A percentile compares a stretch with the other conserved stretches of the same genome.
These are phyloP conservation scores for Cichlasoma orientale DNA, from an alignment of 2,797 vertebrate genomes.

Conservation along the genomic window DNA sequence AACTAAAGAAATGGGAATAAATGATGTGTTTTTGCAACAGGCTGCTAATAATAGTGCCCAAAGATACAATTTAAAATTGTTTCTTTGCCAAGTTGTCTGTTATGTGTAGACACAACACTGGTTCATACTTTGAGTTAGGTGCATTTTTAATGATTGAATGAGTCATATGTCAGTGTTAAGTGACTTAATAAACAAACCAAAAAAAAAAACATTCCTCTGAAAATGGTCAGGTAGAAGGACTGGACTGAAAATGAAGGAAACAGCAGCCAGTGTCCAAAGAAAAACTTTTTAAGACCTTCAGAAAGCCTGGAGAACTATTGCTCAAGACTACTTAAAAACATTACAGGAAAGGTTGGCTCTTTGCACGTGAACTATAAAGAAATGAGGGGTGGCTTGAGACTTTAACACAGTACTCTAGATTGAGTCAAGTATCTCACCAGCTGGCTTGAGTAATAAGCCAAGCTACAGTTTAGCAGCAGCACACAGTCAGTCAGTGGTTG, in stretches of 20 bases:
- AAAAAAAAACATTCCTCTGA: not conserved
- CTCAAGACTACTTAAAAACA: not conserved
- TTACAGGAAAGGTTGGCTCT: not conserved
- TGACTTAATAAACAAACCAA: not conserved
- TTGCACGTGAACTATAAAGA: not conserved
- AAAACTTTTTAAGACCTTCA: not conserved
- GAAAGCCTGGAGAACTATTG: not conserved
- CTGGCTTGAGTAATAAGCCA: not conserved
- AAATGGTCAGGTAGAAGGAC: not conserved
- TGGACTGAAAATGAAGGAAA: not conserved
- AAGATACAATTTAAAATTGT: no score
- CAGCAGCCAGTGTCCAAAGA: not conserved
- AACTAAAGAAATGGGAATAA: no score
- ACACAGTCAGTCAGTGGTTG: not conserved
- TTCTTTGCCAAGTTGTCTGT: not conserved
- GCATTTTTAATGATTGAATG: not conserved
- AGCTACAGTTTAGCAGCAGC: not conserved
- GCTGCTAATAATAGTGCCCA: no score
- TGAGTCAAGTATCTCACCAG: not conserved
- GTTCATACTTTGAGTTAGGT: not conserved
- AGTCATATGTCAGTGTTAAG: not conserved
- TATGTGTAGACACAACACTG: not conserved
- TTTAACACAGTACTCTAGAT: not conserved
- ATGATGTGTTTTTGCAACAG: no score
- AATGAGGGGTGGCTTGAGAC: not conserved